Conservation (phyloP, 2,113 vertebrate species). For the Apteryx mantelli region DNA sequence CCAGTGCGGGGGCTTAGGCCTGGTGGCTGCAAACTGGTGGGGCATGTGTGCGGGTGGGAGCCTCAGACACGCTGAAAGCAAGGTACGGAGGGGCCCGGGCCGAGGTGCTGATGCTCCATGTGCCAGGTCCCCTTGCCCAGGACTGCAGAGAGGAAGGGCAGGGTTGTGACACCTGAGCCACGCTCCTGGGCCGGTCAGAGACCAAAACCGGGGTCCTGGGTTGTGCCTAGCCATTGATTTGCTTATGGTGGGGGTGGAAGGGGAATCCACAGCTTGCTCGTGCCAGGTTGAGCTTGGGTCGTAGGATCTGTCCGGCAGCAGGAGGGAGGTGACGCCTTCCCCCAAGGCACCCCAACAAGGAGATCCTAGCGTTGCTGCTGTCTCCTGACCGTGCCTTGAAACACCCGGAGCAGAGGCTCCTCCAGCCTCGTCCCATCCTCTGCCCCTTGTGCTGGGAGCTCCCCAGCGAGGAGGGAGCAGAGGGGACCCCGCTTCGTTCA, state of each 20-base stretch:
- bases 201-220: not conserved
- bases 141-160: not conserved
- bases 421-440: not conserved
- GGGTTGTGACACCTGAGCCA: not conserved
- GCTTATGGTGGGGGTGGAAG: not conserved
- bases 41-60: not conserved
- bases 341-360: too few relatives aligned
- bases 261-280: too few relatives aligned
- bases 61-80: too few relatives aligned
- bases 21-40: not conserved
- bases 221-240: not conserved
- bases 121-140: not conserved
- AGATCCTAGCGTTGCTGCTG: too few relatives aligned
- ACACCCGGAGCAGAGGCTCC: not conserved
- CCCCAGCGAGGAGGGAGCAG: not conserved
- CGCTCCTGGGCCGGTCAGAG: not conserved
- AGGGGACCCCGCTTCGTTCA: not conserved
- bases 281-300: too few relatives aligned
- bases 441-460: not conserved
- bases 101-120: not conserved
- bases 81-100: not conserved
- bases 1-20: not conserved
- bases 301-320: too few relatives aligned
- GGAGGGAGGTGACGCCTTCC: accelerated
- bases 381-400: not conserved